Base-by-base conservation (phyloP, 1,140 invertebrate species). In the Scaptomyza pallida region DNA sequence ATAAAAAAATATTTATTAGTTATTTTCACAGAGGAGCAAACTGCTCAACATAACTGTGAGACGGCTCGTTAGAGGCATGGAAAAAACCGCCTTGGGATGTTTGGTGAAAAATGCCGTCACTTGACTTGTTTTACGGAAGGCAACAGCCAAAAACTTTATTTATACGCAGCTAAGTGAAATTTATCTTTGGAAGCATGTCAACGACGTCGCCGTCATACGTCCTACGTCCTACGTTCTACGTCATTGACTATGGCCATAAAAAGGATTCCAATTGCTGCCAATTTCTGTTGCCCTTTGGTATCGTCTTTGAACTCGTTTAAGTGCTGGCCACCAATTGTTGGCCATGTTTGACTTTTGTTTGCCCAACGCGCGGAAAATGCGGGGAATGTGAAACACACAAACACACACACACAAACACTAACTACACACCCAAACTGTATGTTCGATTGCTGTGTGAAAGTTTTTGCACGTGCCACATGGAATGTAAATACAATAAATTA, bases 111-210 rank as follows among this genome's bases (percentile, higher is more conserved):
- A 74, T 54, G 48, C 44, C 78, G 64, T 63, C 80, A 80, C 68
- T 80, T 65, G 19, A 48, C 52, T 45, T 64, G 59, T 41, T 48
- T 47, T 37, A 60, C 62, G 17, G 17, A 16, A 19, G 26, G 9
- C 6, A 4, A n/a, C 54, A 75, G 71, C 82, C 30, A 54, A 86
- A 75, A 88, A 86, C 82, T 86, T 86, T 86, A 88, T 78, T 78
- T 86, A 86, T 86, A 76, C 77, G 72, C 71, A 51, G 74, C 82
- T 88, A 86, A 86, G 82, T 86, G 82, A 86, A 86, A 88, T 86
- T 86, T 88, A 86, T 88, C 82, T 82, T 82, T 69, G 75, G 63
- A 51, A 75, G 83, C 78, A 82, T 82, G 82, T 86, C 81, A 86
- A 61, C 81, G 80, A 52, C 68, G 63, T n/a, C 21, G 5, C 21